Base-by-base conservation (phyloP, 2,797 vertebrate genomes). In the Dromococcyx pavoninus region DNA sequence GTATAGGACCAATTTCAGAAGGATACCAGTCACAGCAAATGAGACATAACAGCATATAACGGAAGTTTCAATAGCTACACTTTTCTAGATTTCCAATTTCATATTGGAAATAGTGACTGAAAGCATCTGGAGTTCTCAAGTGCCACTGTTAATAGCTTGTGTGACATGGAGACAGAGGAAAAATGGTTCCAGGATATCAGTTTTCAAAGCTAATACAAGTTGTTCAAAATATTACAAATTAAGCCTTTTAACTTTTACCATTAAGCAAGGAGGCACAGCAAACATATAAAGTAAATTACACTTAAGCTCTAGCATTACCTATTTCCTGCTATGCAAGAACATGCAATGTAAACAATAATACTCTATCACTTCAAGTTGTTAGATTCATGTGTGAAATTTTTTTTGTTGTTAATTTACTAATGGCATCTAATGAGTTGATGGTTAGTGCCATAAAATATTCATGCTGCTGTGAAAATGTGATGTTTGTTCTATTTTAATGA, bases 391-490 rank as follows among this genome's bases (percentile, higher is more conserved):
- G 91, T 81, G 65, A 95, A 76, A 78, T 50, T 87, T 78, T 17
- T 17, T 62, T 82, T 65, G 17, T 66, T 77, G 53, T 86, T 94
- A 71, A 80, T 93, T 94, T 93, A 89, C 46, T 97, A 96, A 97
- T 97, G 96, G 44, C 92, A 95, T 85, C 80, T 83, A 94, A 96
- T 96, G 97, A 94, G 46, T 84, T 93, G 88, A 97, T 97, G 97
- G 94, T 96, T 97, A 97, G 95, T 95, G 86, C 72, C 65, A 80
- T 95, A 95, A 94, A 88, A 96, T 93, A 96, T 62, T 96, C 96
- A 97, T 97, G 97, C 97, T 95, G 86, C 86, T 77, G 81, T 96
- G 93, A 94, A 93, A 94, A 97, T 96, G 94, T 80, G 83, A 97
- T 97, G 96, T 84, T 94, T 57, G 39, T 81, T 87, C 60, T 91